A percentile compares a stretch with the other conserved stretches of the same genome.
Evolutionary conservation across 2,113 vertebrate species (phyloP).

Genomic region (Mirounga angustirostris): DNA sequence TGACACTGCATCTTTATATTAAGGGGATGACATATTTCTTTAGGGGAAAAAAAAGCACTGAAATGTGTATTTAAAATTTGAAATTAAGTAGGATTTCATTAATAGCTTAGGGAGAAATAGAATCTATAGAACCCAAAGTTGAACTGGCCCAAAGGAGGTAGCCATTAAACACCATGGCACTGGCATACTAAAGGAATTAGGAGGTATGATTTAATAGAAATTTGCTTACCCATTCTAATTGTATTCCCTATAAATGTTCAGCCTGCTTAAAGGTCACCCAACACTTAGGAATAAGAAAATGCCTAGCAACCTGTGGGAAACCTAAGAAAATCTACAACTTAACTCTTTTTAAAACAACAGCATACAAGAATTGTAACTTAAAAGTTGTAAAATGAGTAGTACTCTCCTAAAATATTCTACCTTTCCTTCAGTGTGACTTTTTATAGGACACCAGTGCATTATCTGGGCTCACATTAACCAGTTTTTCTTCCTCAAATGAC

Average conservation of each 20-base stretch:
- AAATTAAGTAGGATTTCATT: slow-evolving; percentile 19
- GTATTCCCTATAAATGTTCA: slow-evolving; percentile 48
- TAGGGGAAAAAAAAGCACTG: neutral
- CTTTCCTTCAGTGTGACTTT: neutral
- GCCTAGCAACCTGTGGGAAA: slow-evolving; percentile 45
- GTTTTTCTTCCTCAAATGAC: slow-evolving; percentile 10
- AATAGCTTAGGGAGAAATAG: slow-evolving; percentile 4
- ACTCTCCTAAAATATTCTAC: neutral
- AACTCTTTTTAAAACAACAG: slow-evolving; percentile 11
- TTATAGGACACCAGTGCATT: neutral
- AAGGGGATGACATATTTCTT: neutral
- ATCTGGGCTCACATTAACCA: neutral
- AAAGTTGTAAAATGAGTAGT: slow-evolving; percentile 9
- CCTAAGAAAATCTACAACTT: neutral
- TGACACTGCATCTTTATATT: neutral
- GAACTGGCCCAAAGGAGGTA: neutral
- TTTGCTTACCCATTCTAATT: slow-evolving; percentile 56
- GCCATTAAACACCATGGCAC: slow-evolving; percentile 8
- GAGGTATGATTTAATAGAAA: slow-evolving; percentile 56
- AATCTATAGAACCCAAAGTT: neutral
- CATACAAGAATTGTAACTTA: neutral
- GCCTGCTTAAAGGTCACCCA: slow-evolving; percentile 57
- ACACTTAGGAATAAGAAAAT: slow-evolving; percentile 67
- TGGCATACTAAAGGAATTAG: slow-evolving; percentile 47
- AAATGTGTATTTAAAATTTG: neutral